These are phyloP conservation scores for Neodiprion fabricii DNA, from an alignment of 1,140 invertebrate genomes.

Conservation along the genomic window DNA sequence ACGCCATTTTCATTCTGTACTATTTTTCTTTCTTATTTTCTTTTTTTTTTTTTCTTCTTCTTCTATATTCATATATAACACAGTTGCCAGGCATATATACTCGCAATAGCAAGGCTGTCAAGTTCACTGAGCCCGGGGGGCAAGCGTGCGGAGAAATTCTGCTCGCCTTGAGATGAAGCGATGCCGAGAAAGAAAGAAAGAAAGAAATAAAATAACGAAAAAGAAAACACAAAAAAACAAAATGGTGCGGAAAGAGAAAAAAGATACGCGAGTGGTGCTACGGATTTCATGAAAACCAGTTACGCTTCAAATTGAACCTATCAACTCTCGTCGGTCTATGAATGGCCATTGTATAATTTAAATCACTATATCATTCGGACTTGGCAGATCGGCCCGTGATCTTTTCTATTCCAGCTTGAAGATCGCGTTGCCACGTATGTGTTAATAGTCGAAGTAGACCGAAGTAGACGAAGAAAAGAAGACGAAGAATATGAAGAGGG, in stretches of 20 bases:
- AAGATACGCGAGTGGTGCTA: not conserved
- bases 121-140: conserved; percentile 4
- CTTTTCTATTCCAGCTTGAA: too few species aligned
- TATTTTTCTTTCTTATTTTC: not conserved
- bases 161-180: not conserved
- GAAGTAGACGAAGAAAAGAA: too few species aligned
- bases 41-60: too few species aligned
- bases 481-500: too few species aligned
- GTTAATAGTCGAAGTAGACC: too few species aligned
- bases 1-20: conserved; percentile 4
- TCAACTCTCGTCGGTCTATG: not conserved
- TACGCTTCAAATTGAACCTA: not conserved
- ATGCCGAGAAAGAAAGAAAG: too few species aligned
- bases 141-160: not conserved
- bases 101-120: not conserved
- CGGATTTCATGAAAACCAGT: not conserved
- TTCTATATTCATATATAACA: too few species aligned
- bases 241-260: not conserved
- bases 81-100: not conserved
- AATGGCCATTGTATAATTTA: not conserved
- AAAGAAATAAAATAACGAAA: too few species aligned
- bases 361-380: not conserved
- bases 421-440: too few species aligned
- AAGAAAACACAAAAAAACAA: too few species aligned
- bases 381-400: too few species aligned